phyloP scores from a whole-genome alignment of 2,888 invertebrate species.

The Drosophila phalerata region DNA sequence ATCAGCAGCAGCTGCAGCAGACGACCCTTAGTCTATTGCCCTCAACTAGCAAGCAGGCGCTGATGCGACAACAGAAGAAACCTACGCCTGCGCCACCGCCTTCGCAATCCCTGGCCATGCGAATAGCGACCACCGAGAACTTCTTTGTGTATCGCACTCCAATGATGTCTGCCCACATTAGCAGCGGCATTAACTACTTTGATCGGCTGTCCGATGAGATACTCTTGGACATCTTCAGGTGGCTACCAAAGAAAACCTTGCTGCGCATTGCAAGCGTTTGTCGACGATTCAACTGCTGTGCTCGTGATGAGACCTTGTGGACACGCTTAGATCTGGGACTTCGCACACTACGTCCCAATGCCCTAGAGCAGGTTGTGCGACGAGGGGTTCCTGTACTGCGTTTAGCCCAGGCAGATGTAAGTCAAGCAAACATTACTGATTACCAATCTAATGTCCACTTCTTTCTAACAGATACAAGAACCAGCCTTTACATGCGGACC shows the following conservation, averaged over 20 bases:
- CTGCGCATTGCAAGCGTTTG: slow-evolving; percentile 91
- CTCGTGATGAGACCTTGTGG: slow-evolving; percentile 95
- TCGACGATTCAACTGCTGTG: slow-evolving; percentile 92
- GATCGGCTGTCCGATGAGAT: slow-evolving; percentile 92
- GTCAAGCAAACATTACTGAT: slow-evolving; percentile 17
- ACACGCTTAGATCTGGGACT: slow-evolving; percentile 92
- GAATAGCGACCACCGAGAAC: slow-evolving; percentile 58
- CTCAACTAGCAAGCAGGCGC: slow-evolving; percentile 81
- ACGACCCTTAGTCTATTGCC: slow-evolving; percentile 62
- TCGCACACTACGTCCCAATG: slow-evolving; percentile 89
- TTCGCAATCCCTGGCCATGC: slow-evolving; percentile 78
- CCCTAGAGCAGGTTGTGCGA: slow-evolving; percentile 91
- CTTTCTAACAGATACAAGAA: slow-evolving; percentile 54
- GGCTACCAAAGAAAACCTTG: slow-evolving; percentile 92
- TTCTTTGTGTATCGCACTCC: slow-evolving; percentile 84
- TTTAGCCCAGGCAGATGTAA: slow-evolving; percentile 92
- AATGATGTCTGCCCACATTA: slow-evolving; percentile 61
- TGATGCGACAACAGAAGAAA: slow-evolving; percentile 60
- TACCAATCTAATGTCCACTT: too few relatives aligned
- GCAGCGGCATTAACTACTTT: slow-evolving; percentile 88
- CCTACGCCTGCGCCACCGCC: slow-evolving; percentile 12
- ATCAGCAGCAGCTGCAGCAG: slow-evolving; percentile 38
- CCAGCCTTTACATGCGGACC: slow-evolving; percentile 58
- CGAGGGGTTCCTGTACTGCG: slow-evolving; percentile 92
- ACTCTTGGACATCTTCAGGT: slow-evolving; percentile 92